Base-by-base conservation (phyloP, 1,140 invertebrate genomes). In the Drosophila repleta region DNA sequence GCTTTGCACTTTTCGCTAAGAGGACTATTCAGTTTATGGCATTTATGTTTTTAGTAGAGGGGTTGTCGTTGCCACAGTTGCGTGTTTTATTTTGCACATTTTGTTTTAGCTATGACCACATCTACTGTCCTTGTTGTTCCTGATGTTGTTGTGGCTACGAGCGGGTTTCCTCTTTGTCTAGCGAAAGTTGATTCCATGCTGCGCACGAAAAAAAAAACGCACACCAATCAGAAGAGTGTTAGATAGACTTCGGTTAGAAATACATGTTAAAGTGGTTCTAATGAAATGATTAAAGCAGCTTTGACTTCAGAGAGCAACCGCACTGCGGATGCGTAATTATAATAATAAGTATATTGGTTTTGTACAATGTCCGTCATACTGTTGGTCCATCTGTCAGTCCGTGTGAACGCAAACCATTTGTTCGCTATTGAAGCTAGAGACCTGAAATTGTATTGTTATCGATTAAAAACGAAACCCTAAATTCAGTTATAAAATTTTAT, bases 51-150 rank as follows among this genome's bases (percentile, higher is more conserved):
- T 63, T 48, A 48, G 37, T 17, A 26, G 43, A 53, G 35, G 61
- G 62, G 18, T 21, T 62, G 45, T 48, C 64, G 57, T 20, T 70
- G 65, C 74, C 83, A 70, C 76, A 67, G 68, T 67, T 49, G 61
- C 78, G 64, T 76, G 75, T 76, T 87, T 88, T 88, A 79, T 88
- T 83, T 74, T 76, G 58, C 82, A 83, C 82, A 87, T 87, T 76
- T 77, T 87, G 74, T 76, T 72, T 52, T 57, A 60, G 74, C 55
- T 66, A 7, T 49, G 43, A 72, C 77, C 82, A 74, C 81, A 71
- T 60, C 65, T 49, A 45, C 52, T 61, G 49, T 57, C 55, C 18
- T 39, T 11, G 43, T 48, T 53, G 8, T 43, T 48, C 15, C 18
- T 49, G 26, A 6, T 26, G 24, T 8, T 55, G 37, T 15, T 41